These are phyloP conservation scores for Phataginus tetradactyla DNA, from an alignment of 2,797 vertebrate species.

Conservation along the genomic window DNA sequence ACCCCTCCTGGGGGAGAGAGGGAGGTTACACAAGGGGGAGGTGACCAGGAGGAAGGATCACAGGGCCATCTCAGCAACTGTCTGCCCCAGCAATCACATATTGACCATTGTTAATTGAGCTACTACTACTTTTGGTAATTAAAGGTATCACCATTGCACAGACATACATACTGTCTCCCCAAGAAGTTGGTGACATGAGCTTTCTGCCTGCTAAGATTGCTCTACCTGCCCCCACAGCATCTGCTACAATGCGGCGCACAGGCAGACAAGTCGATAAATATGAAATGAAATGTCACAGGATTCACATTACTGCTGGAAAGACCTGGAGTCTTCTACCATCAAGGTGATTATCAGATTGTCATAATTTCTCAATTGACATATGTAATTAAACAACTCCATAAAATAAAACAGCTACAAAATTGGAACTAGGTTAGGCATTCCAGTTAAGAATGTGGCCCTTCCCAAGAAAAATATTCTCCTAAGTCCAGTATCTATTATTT, in stretches of 20 bases:
- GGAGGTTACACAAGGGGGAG: neutral
- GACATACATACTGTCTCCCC: neutral
- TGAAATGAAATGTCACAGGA: neutral
- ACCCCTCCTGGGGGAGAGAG: neutral
- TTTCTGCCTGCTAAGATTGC: neutral
- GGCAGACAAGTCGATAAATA: neutral
- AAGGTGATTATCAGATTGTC: neutral
- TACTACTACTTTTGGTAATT: neutral
- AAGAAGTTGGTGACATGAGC: neutral
- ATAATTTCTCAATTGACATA: neutral
- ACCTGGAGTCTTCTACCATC: neutral
- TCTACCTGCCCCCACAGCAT: neutral
- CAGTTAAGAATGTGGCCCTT: neutral
- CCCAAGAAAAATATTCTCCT: neutral
- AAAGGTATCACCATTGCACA: neutral
- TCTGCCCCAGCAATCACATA: neutral
- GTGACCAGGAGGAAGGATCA: neutral
- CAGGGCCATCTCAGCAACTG: neutral
- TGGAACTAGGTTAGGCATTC: neutral
- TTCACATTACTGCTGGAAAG: neutral
- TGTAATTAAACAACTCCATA: slow-evolving; percentile 22
- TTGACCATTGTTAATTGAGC: neutral
- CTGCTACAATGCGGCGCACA: neutral
- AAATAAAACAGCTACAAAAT: slow-evolving; percentile 8
- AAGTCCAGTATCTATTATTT: neutral